Evolutionary conservation across 2,797 vertebrate species (phyloP).

Genomic region (Bufotes viridis): DNA sequence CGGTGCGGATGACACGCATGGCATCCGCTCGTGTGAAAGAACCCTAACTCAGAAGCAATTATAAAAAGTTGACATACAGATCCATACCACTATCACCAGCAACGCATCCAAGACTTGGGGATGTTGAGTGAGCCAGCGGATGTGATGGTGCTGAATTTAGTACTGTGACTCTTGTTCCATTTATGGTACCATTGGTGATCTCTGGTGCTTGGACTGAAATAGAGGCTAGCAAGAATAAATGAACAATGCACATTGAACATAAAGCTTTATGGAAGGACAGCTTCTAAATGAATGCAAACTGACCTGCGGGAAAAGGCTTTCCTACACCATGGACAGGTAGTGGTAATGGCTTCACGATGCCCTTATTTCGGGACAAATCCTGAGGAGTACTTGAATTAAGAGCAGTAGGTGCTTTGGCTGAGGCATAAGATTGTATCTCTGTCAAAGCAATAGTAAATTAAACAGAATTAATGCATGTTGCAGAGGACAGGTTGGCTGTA

Average conservation of each 20-base stretch:
- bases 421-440: conserved; percentile 86
- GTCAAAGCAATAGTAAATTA: conserved; percentile 65
- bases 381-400: conserved; percentile 85
- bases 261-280: conserved; percentile 11
- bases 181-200: conserved; percentile 79
- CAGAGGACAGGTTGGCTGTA: neutral
- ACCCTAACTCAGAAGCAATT: too few species aligned
- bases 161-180: conserved; percentile 77
- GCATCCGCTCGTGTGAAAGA: too few species aligned
- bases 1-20: too few species aligned
- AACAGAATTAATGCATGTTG: neutral
- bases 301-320: conserved; percentile 90
- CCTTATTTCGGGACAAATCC: conserved; percentile 83
- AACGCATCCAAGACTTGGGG: conserved; percentile 79
- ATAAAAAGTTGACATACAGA: neutral
- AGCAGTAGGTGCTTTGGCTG: conserved; percentile 77
- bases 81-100: conserved; percentile 81
- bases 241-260: conserved; percentile 19
- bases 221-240: conserved; percentile 72
- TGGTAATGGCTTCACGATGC: conserved; percentile 86
- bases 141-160: conserved; percentile 80
- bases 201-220: conserved; percentile 80
- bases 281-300: conserved; percentile 55
- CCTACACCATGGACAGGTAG: conserved; percentile 82
- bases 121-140: conserved; percentile 78